Conservation (phyloP, 2,113 vertebrate species). For the Phyllostomus hastatus region DNA sequence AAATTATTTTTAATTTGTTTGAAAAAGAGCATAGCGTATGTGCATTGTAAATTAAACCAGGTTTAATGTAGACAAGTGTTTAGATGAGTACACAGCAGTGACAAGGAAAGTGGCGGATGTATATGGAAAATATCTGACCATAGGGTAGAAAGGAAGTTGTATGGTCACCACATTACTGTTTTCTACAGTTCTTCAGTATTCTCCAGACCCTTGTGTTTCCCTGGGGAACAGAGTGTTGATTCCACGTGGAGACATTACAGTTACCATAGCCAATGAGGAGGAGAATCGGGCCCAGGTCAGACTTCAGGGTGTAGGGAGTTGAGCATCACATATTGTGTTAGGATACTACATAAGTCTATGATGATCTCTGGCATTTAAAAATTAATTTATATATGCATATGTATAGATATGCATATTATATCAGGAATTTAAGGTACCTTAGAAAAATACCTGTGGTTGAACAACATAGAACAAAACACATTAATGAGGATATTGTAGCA, state of each 20-base stretch:
- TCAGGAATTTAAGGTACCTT: background rate
- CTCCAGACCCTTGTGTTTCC: background rate
- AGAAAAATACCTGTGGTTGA: background rate
- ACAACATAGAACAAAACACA: background rate
- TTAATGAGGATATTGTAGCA: background rate
- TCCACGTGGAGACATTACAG: background rate
- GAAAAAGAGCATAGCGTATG: background rate
- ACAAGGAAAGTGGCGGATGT: background rate
- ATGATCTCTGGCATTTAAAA: constrained; percentile 9
- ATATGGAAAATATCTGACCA: background rate
- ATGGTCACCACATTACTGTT: background rate
- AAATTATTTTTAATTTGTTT: background rate
- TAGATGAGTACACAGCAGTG: background rate
- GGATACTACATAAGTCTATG: background rate
- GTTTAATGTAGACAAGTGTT: background rate
- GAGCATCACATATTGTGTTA: background rate
- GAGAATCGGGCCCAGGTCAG: background rate
- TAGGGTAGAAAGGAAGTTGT: background rate
- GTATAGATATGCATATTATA: background rate
- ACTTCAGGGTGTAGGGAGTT: background rate
- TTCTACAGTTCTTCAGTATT: background rate
- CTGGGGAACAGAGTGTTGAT: background rate
- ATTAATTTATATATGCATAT: background rate
- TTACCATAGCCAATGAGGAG: background rate
- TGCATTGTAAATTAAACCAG: background rate